Evolutionary conservation across 1,140 invertebrate species (phyloP), one percentile per base, ranked within the genome.

Genomic region (Aphaenogaster ashmeadi): DNA sequence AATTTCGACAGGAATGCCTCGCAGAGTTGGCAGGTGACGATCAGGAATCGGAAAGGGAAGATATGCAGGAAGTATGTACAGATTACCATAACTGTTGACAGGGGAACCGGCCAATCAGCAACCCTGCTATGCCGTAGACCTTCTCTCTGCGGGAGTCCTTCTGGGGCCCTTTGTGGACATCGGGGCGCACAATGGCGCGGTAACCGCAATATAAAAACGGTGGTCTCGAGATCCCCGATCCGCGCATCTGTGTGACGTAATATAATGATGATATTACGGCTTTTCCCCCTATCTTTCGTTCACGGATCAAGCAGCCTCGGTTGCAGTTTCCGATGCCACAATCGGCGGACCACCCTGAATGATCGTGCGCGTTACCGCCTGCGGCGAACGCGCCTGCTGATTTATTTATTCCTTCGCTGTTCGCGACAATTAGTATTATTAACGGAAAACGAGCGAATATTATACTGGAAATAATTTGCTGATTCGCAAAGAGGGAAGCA

Each of bases 201-300:
- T 74, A 88, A 91, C 90, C 90, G 71, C 90, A 88, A 90, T 81
- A 78, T 86, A 81, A 89, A 85, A 80, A 89, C 33, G 50, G 33
- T 5, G 27, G 58, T 60, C 47, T 77, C 87, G 58, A 86, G 60
- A 38, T 77, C 58, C 71, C 66, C 38, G n/a, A 44, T 54, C 44
- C 56, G 74, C 69, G 80, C 87, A 90, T 90, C 75, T 90, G 87
- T 88, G 75, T 87, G 54, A 79, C 54, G 38, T 62, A 75, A 88
- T 78, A 86, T 89, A 90, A 91, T 78, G 81, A 91, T 90, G 90
- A 91, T 86, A 91, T 91, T 90, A 90, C 87, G 86, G 33, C 50
- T 81, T 79, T 86, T 36, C 47, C 60, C 77, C 41, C 21, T 66
- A 67, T 50, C 27, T 21, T 72, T 44, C 50, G 33, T 75, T 21